These are phyloP conservation scores for Drosophila nannoptera DNA, from an alignment of 1,140 invertebrate genomes.

Conservation along the genomic window DNA sequence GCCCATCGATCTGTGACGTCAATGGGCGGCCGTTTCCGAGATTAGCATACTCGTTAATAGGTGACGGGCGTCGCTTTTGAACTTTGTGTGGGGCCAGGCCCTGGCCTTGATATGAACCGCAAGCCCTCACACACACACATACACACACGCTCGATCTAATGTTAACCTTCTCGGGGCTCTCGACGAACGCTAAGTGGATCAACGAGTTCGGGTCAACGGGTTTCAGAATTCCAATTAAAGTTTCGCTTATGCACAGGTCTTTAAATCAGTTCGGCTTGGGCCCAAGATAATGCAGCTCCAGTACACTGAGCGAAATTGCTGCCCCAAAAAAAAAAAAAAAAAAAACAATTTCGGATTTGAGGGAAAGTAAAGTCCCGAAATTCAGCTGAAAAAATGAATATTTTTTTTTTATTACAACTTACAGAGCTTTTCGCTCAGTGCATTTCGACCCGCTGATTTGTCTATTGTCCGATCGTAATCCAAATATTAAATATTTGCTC, in stretches of 20 bases:
- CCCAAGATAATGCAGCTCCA: constrained; percentile 16
- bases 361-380: too few species aligned
- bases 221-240: constrained; percentile 40
- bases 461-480: constrained; percentile 31
- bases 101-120: constrained; percentile 25
- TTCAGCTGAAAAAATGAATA: too few species aligned
- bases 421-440: constrained; percentile 16
- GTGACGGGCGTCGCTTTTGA: constrained; percentile 30
- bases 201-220: constrained; percentile 46
- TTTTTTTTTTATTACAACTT: too few species aligned
- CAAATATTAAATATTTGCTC: constrained; percentile 41
- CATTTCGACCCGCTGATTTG: constrained; percentile 26
- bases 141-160: constrained; percentile 6
- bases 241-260: constrained; percentile 8
- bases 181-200: constrained; percentile 29
- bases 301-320: constrained; percentile 29
- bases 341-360: too few species aligned
- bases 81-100: constrained; percentile 17
- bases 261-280: not conserved
- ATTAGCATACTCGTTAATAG: constrained; percentile 38
- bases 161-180: constrained; percentile 31
- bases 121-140: not conserved
- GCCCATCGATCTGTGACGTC: constrained; percentile 30
- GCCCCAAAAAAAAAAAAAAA: too few species aligned
- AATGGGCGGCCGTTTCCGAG: constrained; percentile 12